These are phyloP conservation scores for Microplitis manilae DNA, from an alignment of 2,888 invertebrate genomes.

Conservation along the genomic window DNA sequence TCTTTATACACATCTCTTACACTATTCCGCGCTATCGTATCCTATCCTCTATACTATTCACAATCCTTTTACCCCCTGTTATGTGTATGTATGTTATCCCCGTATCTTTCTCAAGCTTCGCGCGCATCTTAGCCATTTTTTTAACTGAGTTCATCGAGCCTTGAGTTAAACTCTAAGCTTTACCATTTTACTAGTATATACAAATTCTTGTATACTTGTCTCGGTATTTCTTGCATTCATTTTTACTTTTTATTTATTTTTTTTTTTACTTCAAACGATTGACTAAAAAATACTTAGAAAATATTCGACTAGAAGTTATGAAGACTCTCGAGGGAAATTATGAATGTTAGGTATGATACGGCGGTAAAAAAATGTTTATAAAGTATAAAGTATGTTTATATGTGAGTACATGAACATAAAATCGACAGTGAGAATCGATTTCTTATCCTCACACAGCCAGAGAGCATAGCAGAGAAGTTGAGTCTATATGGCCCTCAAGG, in stretches of 20 bases:
- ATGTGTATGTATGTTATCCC: conserved; percentile 8
- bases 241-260: too few species aligned
- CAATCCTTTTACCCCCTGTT: neutral
- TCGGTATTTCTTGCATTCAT: too few species aligned
- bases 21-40: conserved; percentile 32
- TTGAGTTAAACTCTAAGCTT: conserved; percentile 3
- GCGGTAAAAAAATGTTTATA: neutral
- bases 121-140: conserved; percentile 43
- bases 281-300: too few species aligned
- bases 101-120: conserved; percentile 37
- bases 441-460: conserved; percentile 31
- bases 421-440: conserved; percentile 32
- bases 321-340: neutral
- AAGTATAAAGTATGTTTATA: neutral
- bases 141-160: conserved; percentile 44
- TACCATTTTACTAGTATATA: conserved; percentile 33
- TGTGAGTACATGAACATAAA: conserved; percentile 6
- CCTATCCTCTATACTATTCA: conserved; percentile 36
- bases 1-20: conserved; percentile 17
- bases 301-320: neutral
- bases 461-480: neutral
- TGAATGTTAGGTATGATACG: neutral
- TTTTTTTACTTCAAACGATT: too few species aligned
- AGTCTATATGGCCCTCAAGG: conserved; percentile 25
- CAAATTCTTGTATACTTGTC: too few species aligned